Conservation (phyloP, 2,113 vertebrate genomes). For the Ammodytes marinus region DNA sequence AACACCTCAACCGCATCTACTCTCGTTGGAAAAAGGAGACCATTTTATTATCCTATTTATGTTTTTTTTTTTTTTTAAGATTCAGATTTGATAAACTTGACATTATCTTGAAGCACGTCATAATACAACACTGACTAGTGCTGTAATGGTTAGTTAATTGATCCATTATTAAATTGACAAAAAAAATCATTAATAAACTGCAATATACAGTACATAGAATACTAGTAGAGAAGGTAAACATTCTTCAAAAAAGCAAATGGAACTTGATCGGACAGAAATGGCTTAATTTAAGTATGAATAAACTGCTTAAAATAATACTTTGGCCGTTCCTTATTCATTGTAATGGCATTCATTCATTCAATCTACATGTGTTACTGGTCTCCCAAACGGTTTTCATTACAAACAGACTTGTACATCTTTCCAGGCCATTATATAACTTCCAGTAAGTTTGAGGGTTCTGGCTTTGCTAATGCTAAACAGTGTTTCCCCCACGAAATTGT, state of each 20-base stretch:
- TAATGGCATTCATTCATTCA: neutral
- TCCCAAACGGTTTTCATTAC: neutral
- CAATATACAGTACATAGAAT: neutral
- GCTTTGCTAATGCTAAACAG: conserved; percentile 4
- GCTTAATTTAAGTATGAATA: neutral
- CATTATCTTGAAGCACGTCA: neutral
- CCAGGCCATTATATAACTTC: neutral
- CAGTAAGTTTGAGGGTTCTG: conserved; percentile 9
- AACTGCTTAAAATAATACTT: neutral
- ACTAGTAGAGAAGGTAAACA: neutral
- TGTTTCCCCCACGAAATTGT: neutral
- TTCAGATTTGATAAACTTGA: neutral
- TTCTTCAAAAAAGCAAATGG: neutral
- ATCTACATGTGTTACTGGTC: neutral
- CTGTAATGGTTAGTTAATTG: neutral
- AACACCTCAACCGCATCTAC: conserved; percentile 9
- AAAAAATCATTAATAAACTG: neutral
- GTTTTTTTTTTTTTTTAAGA: neutral
- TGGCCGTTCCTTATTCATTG: neutral
- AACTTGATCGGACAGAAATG: neutral
- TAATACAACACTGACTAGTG: neutral
- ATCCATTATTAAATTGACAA: neutral
- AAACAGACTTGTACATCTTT: neutral
- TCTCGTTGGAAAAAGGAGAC: conserved; percentile 17
- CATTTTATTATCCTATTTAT: neutral